Evolutionary conservation across 2,797 vertebrate genomes (phyloP).

Genomic region (Girardinus metallicus): DNA sequence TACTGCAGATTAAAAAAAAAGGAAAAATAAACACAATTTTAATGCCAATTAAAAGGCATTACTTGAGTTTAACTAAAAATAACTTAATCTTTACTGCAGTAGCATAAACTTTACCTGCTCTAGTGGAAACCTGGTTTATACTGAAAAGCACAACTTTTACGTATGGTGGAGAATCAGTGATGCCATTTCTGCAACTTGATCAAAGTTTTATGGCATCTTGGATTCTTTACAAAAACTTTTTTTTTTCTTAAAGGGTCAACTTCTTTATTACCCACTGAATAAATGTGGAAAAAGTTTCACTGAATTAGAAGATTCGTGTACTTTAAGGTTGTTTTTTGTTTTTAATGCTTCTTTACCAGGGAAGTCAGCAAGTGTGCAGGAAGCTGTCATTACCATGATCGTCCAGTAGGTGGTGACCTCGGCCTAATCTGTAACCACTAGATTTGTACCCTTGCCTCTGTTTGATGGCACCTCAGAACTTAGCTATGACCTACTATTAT

Average conservation of each 20-base stretch:
- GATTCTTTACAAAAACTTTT: background rate
- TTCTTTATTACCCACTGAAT: background rate
- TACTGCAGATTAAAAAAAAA: background rate
- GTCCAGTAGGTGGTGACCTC: slow-evolving; percentile 74
- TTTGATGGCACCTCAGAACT: background rate
- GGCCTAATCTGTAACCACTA: slow-evolving; percentile 5
- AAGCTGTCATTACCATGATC: slow-evolving; percentile 23
- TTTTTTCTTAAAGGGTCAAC: background rate
- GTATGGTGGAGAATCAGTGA: background rate
- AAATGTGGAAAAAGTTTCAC: background rate
- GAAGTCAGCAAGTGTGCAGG: background rate
- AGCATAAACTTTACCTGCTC: background rate
- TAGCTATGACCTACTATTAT: background rate
- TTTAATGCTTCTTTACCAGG: background rate
- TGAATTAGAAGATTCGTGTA: background rate
- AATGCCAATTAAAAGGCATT: background rate
- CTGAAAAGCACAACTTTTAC: background rate
- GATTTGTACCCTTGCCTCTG: background rate
- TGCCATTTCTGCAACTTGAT: background rate
- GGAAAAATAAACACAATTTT: background rate
- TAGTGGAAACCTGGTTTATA: background rate
- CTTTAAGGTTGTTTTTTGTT: background rate
- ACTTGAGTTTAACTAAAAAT: background rate
- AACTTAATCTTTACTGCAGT: background rate
- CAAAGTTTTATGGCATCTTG: background rate